phyloP scores from a whole-genome alignment of 2,113 vertebrate species.

The Rutilus rutilus region DNA sequence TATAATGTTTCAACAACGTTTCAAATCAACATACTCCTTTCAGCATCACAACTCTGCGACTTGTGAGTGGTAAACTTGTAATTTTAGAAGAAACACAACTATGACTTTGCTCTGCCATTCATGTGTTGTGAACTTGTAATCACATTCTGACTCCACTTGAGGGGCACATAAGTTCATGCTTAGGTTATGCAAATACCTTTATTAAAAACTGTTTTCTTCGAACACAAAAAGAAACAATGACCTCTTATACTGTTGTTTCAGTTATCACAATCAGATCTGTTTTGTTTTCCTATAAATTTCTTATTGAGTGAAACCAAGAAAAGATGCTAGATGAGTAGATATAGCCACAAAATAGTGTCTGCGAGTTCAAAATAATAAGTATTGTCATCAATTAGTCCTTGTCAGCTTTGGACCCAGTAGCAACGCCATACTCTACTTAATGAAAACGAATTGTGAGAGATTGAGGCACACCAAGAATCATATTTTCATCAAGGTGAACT shows the following conservation, averaged over 20 bases:
- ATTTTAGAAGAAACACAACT: neutral
- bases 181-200: neutral
- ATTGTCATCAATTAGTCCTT: conserved; percentile 31
- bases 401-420: conserved; percentile 36
- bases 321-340: conserved; percentile 27
- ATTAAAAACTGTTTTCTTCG: neutral
- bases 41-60: no score
- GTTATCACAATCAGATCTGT: conserved; percentile 7
- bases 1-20: neutral
- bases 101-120: neutral
- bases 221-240: conserved; percentile 27
- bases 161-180: no score
- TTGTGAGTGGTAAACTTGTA: no score
- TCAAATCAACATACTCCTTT: neutral
- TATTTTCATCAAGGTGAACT: conserved; percentile 65
- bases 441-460: conserved; percentile 64
- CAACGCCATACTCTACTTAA: conserved; percentile 54
- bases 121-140: no score
- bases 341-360: conserved; percentile 18
- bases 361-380: conserved; percentile 21
- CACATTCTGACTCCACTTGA: no score
- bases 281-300: neutral
- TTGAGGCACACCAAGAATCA: conserved; percentile 51
- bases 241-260: conserved; percentile 18
- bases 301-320: conserved; percentile 19